Conservation (phyloP, 1,140 invertebrate genomes). For the Pseudachorutes palmiensis region DNA sequence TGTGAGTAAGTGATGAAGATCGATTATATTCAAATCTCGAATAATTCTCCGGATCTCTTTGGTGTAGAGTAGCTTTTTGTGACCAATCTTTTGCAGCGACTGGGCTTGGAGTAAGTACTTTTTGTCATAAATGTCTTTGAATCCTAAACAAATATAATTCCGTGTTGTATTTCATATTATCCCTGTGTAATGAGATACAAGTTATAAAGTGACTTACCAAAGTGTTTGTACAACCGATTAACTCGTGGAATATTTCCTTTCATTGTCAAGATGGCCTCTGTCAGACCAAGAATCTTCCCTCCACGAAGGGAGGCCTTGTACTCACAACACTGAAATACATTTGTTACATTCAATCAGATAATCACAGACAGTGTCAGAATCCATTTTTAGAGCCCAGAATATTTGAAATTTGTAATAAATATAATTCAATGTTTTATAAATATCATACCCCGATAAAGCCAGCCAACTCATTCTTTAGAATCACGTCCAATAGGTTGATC, state of each 20-base stretch:
- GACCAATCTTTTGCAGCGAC: not conserved
- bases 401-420: too few relatives aligned
- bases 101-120: not conserved
- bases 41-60: not conserved
- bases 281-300: constrained; percentile 22
- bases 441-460: constrained; percentile 30
- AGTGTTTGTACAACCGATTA: constrained; percentile 27
- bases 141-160: constrained; percentile 13
- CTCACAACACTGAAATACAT: too few relatives aligned
- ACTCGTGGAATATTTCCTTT: constrained; percentile 22
- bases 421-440: too few relatives aligned
- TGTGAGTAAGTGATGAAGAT: not conserved
- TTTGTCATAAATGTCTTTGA: constrained; percentile 18
- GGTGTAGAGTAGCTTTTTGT: not conserved
- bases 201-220: constrained; percentile 22
- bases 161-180: not conserved
- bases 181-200: not conserved
- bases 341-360: too few relatives aligned
- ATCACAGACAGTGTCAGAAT: constrained; percentile 13
- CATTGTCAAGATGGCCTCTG: constrained; percentile 28
- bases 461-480: constrained; percentile 24
- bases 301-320: constrained; percentile 7
- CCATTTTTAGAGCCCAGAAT: too few relatives aligned
- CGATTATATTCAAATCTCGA: not conserved
- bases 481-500: constrained; percentile 27